These are phyloP conservation scores for Indicator indicator DNA, from an alignment of 2,113 vertebrate genomes.

Conservation along the genomic window DNA sequence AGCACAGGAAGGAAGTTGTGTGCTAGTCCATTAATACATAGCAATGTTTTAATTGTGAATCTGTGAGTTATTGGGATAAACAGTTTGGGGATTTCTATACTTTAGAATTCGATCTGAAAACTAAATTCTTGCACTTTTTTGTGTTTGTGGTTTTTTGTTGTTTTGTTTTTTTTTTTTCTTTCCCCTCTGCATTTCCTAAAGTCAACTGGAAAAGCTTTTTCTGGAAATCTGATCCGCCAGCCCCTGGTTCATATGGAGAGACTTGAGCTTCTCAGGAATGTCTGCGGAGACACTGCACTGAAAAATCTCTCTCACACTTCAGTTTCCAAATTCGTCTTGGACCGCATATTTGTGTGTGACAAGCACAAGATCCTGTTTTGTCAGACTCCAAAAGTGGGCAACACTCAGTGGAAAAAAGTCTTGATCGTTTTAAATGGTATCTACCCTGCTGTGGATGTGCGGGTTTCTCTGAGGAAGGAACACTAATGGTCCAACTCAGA, in stretches of 20 bases:
- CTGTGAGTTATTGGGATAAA: not conserved
- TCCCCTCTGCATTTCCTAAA: conserved; percentile 49
- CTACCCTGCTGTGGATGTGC: not conserved
- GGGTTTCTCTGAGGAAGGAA: not conserved
- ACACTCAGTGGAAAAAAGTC: conserved; percentile 99
- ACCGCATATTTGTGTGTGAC: conserved; percentile 98
- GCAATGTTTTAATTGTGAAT: not conserved
- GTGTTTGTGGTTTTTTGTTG: not conserved
- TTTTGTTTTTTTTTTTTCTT: not conserved
- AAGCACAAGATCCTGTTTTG: conserved; percentile 97
- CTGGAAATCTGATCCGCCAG: conserved; percentile 68
- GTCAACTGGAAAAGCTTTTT: conserved; percentile 73
- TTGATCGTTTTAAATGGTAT: conserved; percentile 95
- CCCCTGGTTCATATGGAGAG: conserved; percentile 80
- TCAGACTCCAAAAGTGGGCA: conserved; percentile 98
- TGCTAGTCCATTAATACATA: not conserved
- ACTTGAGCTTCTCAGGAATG: conserved; percentile 81
- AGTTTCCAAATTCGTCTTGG: conserved; percentile 92
- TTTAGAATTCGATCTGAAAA: not conserved
- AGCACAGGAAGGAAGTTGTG: not conserved
- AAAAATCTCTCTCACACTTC: conserved; percentile 88
- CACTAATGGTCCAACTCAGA: not conserved
- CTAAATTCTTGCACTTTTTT: not conserved
- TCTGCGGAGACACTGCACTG: conserved; percentile 85
- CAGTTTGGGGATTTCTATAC: not conserved